Percentiles rank a stretch among this genome's conserved stretches.
Evolutionary conservation across 2,888 invertebrate species (phyloP).

Genomic region (Dynastes tityus): DNA sequence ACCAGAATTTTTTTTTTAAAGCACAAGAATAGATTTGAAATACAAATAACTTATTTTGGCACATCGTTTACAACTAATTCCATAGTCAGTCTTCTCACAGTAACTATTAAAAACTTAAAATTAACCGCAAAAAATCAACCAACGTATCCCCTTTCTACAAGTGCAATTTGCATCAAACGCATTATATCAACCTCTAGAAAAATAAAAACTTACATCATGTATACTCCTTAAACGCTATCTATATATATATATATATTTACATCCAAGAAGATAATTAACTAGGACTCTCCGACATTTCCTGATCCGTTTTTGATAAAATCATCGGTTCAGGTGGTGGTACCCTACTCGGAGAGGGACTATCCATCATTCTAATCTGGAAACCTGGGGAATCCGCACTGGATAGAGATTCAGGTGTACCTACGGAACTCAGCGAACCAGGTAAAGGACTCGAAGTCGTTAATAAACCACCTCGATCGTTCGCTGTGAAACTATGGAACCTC

Average conservation of each 20-base stretch:
- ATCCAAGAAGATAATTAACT: constrained; percentile 62
- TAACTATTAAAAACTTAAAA: constrained; percentile 26
- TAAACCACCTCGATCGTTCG: constrained; percentile 65
- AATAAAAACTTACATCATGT: constrained; percentile 14
- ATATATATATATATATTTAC: constrained; percentile 41
- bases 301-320: constrained; percentile 67
- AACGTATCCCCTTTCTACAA: neutral
- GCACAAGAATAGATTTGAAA: too few species aligned
- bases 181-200: constrained; percentile 26
- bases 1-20: too few species aligned
- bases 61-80: constrained; percentile 20
- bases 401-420: constrained; percentile 76
- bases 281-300: constrained; percentile 69
- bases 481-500: constrained; percentile 68
- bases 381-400: constrained; percentile 77
- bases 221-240: constrained; percentile 7
- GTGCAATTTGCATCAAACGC: constrained; percentile 33
- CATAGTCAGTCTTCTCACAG: constrained; percentile 23
- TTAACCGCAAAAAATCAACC: neutral
- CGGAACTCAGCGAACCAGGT: constrained; percentile 74
- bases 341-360: constrained; percentile 73
- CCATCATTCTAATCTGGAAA: constrained; percentile 73
- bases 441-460: constrained; percentile 70
- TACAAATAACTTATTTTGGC: constrained; percentile 21
- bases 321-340: constrained; percentile 66